Evolutionary conservation across 2,113 vertebrate species (phyloP).

Genomic region (Amphilophus citrinellus): DNA sequence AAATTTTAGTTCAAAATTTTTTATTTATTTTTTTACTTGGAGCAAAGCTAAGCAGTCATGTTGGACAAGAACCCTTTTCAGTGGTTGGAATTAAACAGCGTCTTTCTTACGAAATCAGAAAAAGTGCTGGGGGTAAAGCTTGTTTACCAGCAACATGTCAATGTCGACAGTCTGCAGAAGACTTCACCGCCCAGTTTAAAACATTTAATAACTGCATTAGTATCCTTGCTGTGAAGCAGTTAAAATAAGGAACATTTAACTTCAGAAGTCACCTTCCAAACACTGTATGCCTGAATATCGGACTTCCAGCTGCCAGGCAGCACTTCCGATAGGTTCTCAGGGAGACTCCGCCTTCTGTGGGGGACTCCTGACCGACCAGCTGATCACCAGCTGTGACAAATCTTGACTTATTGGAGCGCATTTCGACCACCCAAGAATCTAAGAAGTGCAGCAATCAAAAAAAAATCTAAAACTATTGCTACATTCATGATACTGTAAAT

Average conservation of each 20-base stretch:
- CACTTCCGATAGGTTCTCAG: slow-evolving; percentile 82
- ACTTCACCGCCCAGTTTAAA: background rate
- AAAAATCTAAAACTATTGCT: background rate
- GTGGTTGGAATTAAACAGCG: no score
- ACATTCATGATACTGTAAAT: background rate
- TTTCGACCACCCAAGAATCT: background rate
- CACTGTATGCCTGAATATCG: background rate
- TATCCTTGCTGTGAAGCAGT: background rate
- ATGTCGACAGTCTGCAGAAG: background rate
- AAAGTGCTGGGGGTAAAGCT: no score
- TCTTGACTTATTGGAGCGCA: background rate
- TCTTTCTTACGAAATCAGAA: no score
- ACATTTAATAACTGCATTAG: background rate
- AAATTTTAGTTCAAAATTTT: no score
- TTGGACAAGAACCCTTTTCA: no score
- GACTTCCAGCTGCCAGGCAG: slow-evolving; percentile 85
- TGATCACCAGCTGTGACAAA: slow-evolving; percentile 61
- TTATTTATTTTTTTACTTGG: no score
- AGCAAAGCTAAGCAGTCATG: no score
- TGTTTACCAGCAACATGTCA: no score
- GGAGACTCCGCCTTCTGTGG: slow-evolving; percentile 74
- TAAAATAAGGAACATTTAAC: background rate
- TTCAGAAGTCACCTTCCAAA: background rate
- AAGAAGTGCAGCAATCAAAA: background rate
- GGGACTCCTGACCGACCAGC: slow-evolving; percentile 72